Base-by-base conservation (phyloP, 2,797 vertebrate species). In the Megaceryle alcyon region DNA sequence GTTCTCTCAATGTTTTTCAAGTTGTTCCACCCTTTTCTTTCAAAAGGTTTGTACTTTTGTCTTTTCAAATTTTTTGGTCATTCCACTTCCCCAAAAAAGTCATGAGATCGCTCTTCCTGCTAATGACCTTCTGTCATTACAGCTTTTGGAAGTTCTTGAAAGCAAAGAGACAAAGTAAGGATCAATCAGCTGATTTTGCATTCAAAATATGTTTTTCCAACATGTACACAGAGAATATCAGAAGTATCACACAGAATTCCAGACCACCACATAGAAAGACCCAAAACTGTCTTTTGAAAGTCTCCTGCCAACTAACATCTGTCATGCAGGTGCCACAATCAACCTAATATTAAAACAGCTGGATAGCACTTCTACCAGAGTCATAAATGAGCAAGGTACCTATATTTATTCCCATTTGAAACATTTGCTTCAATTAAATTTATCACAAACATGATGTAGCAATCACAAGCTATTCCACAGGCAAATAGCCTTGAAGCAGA, bases 351-450 rank as follows among this genome's bases (percentile, higher is more conserved):
- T 91, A 59, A 78, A 94, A 86, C 57, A 88, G 33, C 44, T 73
- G 35, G 51, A 84, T 33, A 88, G 39, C 66, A 86, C 28, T 70
- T 92, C 83, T 82, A 35, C 14, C 28, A 80, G 59, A 72, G 48
- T 43, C 71, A 77, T 41, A 80, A 85, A 89, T 21, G n/a, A 94
- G 46, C 7, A 88, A 78, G 61, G 11, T 37, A 78, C n/a, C 46
- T 85, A 25, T 57, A 83, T 85, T 88, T 92, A 81, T 78, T 89
- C 43, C 66, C 12, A 91, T 49, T 11, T 78, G 76, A 92, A 93
- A 92, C 39, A 80, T 81, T 91, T 90, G 25, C 57, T 86, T 87
- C 57, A 87, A 92, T 94, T 94, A 94, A 85, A 87, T 91, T 71
- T 71, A 95, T 86, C 80, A 91, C 72, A 81, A 85, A 93, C 69